Evolutionary conservation across 1,140 invertebrate genomes (phyloP), one percentile per base, ranked within the genome.

Genomic region (Scylla paramamosain): DNA sequence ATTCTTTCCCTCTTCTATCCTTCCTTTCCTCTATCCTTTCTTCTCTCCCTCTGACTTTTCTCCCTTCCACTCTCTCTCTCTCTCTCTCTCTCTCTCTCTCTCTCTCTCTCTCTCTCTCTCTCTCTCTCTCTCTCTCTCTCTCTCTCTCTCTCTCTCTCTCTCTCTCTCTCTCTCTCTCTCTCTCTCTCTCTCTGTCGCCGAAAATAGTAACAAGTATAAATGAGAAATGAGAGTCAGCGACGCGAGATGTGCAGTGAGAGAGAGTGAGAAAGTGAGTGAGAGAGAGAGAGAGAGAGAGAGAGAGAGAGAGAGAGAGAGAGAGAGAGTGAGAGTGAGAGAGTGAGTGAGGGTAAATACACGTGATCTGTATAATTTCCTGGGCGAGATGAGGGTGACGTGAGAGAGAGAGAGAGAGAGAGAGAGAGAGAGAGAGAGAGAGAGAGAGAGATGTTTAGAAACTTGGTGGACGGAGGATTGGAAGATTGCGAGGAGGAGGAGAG

Each of bases 361-460:
- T 20, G 52, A 59, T 59, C 12, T 16, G 52, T 59, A 59, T 59
- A 59, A 59, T 59, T 59, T 59, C 52, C 52, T 59, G 52, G 10
- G 52, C 20, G 20, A 59, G 10, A 59, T 59, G 52, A 59, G 52
- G 20, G 52, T 16, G 52, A 59, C 12, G 83, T 20, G 31, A 8
- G 83, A 8, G 83, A 8, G 83, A 8, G 83, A 8, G 14, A 8
- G 83, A 8, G 83, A 84, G 83, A 84, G 83, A 84, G 16, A 84
- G 83, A 84, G 83, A 84, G 83, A 84, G 83, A 84, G 83, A 84
- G 83, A 84, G 83, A 84, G 83, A 84, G 83, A 84, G 83, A 84
- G 83, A 84, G 83, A 84, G 83, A 84, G 83, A 39, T 39, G 39
- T 39, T 39, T 39, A 39, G 39, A 2, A 39, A 39, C 39, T 39